Percentiles rank a stretch among this genome's conserved stretches.
Conservation (phyloP, 2,888 invertebrate genomes). For the Coecobrya sp. region DNA sequence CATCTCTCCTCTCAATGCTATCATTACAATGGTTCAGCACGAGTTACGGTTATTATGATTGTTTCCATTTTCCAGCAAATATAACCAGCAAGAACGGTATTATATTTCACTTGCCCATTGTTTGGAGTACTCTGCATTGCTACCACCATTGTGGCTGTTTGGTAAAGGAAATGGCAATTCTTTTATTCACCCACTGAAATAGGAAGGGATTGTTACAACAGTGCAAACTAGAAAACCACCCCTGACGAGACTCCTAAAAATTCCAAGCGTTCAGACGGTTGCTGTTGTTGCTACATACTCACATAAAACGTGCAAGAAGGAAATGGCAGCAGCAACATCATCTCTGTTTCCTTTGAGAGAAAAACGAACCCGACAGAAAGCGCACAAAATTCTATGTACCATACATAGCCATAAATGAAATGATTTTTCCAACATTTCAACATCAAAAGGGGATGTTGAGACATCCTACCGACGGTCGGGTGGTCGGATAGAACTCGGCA, state of each 20-base stretch:
- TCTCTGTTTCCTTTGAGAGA: not conserved
- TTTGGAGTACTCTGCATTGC: too few relatives aligned
- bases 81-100: not conserved
- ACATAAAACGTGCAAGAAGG: not conserved
- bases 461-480: not conserved
- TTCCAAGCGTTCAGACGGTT: too few relatives aligned
- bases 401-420: not conserved
- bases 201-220: not conserved
- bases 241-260: not conserved
- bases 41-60: not conserved
- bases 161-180: constrained; percentile 8
- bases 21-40: not conserved
- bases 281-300: not conserved
- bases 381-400: not conserved
- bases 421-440: not conserved
- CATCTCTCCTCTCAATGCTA: not conserved
- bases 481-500: not conserved
- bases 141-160: too few relatives aligned
- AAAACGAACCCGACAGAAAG: not conserved
- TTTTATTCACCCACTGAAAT: not conserved
- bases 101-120: not conserved
- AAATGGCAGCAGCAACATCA: not conserved
- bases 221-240: not conserved
- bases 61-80: not conserved
- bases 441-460: constrained; percentile 14